Conservation (phyloP, 2,113 vertebrate species). For the Carollia perspicillata region DNA sequence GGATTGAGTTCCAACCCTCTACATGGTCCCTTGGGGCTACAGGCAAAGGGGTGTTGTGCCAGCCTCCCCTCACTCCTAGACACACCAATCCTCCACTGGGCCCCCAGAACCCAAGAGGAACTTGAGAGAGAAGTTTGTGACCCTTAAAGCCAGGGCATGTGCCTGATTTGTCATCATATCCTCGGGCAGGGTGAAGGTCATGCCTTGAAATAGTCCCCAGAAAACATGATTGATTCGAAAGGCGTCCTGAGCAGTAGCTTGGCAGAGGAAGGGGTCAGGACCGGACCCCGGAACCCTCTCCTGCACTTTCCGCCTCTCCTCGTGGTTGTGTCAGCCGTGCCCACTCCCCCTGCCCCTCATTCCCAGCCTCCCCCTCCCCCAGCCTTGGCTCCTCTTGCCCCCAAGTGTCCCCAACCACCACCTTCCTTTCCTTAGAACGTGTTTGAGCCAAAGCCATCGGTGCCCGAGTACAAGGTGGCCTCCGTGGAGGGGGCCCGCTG, state of each 20-base stretch:
- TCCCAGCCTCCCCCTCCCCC: not conserved
- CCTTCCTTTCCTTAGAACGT: slow-evolving; percentile 84
- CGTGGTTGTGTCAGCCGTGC: not conserved
- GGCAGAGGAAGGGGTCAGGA: not conserved
- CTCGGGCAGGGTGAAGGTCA: not conserved
- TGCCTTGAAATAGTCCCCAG: not conserved
- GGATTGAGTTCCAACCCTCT: not conserved
- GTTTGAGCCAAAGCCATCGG: slow-evolving; percentile 90
- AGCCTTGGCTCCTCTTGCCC: slow-evolving; percentile 21
- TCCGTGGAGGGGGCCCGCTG: slow-evolving; percentile 94
- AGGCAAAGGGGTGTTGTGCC: not conserved
- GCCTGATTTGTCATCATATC: not conserved
- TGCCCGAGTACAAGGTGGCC: slow-evolving; percentile 96
- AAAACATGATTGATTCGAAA: not conserved
- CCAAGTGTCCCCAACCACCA: slow-evolving; percentile 41
- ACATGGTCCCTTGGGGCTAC: not conserved
- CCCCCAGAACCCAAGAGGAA: not conserved
- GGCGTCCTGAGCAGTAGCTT: not conserved
- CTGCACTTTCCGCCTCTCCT: not conserved
- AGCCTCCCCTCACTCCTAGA: not conserved
- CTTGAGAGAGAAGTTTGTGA: not conserved
- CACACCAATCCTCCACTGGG: not conserved
- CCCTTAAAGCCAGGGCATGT: not conserved
- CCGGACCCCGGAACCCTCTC: not conserved
- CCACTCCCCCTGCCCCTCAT: not conserved